Base-by-base conservation (phyloP, 2,888 invertebrate species). In the Troilus luridus region DNA sequence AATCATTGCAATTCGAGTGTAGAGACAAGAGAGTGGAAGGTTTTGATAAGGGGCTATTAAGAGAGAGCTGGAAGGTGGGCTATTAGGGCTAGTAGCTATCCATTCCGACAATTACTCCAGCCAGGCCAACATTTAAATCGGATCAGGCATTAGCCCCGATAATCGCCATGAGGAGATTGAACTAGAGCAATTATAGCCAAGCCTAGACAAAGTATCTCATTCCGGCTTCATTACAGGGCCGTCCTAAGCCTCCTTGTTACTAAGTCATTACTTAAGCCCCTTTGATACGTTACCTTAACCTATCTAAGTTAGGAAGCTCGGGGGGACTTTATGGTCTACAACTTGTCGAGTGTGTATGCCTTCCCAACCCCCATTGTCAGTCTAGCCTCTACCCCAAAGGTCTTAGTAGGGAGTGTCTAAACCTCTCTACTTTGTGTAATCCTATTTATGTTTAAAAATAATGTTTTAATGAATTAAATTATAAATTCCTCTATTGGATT, bases 211-310 rank as follows among this genome's bases (percentile, higher is more conserved):
- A 85, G 85, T 85, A 56, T 56, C 85, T 54, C 54, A 85, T 85
- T 85, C 56, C 85, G 12, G 85, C 27, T 72, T 72, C 72, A 72
- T 72, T 72, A 72, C 85, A 85, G n/a, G 85, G n/a, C n/a, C 21
- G 56, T 19, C 54, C 56, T 85, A 85, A 56, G 85, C 56, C 56
- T 41, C 56, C 85, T 85, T 85, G 85, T 85, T 85, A 85, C 85
- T 56, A 85, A 85, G 85, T 85, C 85, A 85, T 85, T 85, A 85
- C 85, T 85, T 56, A 85, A 85, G 85, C 85, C 85, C 81, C 85
- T 85, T 85, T 85, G 85, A 85, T 85, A 85, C 85, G 85, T 85
- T 56, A 85, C 85, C 85, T 85, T 85, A 85, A 85, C 85, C 85
- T 85, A 85, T 85, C 85, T 85, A 85, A 85, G 85, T 85, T 85